A percentile compares a stretch with the other conserved stretches of the same genome.
These are phyloP conservation scores for Himantopus leucocephalus DNA, from an alignment of 2,113 vertebrate genomes.

Conservation along the genomic window DNA sequence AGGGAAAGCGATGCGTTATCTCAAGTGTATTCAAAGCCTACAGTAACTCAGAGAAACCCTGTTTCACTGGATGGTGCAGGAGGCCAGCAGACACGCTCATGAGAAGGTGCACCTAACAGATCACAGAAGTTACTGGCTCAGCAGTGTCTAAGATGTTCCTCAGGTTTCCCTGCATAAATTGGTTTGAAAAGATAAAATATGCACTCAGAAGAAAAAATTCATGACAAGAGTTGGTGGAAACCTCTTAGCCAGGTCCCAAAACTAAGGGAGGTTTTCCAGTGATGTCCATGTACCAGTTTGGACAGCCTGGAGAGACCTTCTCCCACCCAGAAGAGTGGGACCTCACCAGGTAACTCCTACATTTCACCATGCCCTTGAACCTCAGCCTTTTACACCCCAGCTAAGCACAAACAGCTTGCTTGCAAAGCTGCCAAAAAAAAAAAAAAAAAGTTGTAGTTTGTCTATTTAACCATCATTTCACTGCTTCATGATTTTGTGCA, in stretches of 20 bases:
- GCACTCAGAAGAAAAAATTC: background rate
- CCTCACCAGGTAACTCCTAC: background rate
- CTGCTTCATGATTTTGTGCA: background rate
- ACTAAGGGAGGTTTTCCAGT: background rate
- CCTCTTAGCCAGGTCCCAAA: background rate
- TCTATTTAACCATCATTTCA: background rate
- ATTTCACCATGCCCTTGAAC: background rate
- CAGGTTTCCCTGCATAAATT: background rate
- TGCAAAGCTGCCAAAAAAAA: background rate
- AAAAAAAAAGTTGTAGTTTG: background rate
- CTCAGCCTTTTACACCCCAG: background rate
- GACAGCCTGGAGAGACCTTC: background rate
- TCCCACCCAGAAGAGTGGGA: background rate
- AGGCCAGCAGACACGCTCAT: accelerated
- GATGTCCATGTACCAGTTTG: background rate
- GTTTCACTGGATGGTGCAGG: background rate
- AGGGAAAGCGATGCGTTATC: background rate
- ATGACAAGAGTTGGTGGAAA: background rate
- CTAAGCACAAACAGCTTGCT: background rate
- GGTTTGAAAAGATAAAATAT: background rate
- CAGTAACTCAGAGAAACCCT: background rate
- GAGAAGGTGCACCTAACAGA: background rate
- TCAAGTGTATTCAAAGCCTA: background rate
- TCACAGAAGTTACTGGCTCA: background rate
- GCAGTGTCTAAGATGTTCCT: background rate